Evolutionary conservation across 23 tunicate species (phyloP).

Genomic region (Diplosoma virens): DNA sequence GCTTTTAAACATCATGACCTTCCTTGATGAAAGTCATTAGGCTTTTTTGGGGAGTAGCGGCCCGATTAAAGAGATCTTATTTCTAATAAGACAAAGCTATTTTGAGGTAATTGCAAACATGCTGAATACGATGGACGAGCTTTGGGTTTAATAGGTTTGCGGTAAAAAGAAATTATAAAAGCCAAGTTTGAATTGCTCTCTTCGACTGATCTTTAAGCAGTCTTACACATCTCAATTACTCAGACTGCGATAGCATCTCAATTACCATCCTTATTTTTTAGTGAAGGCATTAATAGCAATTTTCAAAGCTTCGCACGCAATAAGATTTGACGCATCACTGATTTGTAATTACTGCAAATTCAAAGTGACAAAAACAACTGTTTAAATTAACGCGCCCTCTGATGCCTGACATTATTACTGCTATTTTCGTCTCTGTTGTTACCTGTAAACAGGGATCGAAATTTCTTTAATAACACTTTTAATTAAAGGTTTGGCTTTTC

Average conservation of each 20-base stretch:
- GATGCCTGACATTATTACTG: no score
- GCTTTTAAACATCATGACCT: constrained; percentile 2
- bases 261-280: constrained; percentile 15
- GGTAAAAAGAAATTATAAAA: not conserved
- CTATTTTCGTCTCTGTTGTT: no score
- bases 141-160: not conserved
- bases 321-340: not conserved
- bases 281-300: constrained; percentile 7
- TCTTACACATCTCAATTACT: not conserved
- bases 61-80: constrained; percentile 9
- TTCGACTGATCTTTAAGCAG: not conserved
- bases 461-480: no score
- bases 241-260: not conserved
- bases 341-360: constrained; percentile 21
- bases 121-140: not conserved
- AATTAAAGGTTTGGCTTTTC: no score
- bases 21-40: constrained; percentile 4
- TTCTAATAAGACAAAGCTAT: not conserved
- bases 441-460: no score
- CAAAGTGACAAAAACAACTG: not conserved
- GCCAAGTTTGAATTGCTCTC: not conserved
- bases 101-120: not conserved
- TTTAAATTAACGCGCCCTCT: no score
- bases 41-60: not conserved
- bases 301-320: constrained; percentile 6